Conservation (phyloP, 2,797 vertebrate species). For the Simalia tracyae region DNA sequence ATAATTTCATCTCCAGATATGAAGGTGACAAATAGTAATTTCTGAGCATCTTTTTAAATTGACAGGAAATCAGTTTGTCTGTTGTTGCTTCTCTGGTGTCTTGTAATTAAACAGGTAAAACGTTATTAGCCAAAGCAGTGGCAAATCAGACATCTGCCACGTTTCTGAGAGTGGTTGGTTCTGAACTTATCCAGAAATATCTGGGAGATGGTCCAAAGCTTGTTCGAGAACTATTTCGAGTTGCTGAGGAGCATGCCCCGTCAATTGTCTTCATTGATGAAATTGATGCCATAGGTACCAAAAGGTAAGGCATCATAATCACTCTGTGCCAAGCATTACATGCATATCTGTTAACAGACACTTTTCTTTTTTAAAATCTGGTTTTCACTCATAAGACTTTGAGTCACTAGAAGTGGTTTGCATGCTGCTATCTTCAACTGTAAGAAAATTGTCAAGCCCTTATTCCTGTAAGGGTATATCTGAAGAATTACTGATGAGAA, state of each 20-base stretch:
- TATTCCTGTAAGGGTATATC: neutral
- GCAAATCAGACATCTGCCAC: constrained; percentile 97
- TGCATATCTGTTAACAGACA: neutral
- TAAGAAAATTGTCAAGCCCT: neutral
- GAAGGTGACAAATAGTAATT: neutral
- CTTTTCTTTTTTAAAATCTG: neutral
- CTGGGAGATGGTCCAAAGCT: constrained; percentile 93
- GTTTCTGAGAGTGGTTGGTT: constrained; percentile 93
- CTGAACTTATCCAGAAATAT: constrained; percentile 97
- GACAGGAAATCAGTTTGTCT: neutral
- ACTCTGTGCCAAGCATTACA: accelerated
- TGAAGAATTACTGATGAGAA: neutral
- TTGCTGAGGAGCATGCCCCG: constrained; percentile 91
- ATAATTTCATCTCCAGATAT: neutral
- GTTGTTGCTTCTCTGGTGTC: neutral
- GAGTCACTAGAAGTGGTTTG: neutral
- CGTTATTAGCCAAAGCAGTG: constrained; percentile 93
- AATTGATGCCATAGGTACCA: constrained; percentile 95
- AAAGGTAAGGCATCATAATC: constrained; percentile 77
- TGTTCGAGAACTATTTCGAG: constrained; percentile 91
- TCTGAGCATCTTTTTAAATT: neutral
- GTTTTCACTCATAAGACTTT: neutral
- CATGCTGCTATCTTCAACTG: neutral
- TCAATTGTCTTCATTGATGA: constrained; percentile 98
- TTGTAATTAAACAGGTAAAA: constrained; percentile 84